Evolutionary conservation across 2,113 vertebrate species (phyloP).

Genomic region (Indicator maculatus): DNA sequence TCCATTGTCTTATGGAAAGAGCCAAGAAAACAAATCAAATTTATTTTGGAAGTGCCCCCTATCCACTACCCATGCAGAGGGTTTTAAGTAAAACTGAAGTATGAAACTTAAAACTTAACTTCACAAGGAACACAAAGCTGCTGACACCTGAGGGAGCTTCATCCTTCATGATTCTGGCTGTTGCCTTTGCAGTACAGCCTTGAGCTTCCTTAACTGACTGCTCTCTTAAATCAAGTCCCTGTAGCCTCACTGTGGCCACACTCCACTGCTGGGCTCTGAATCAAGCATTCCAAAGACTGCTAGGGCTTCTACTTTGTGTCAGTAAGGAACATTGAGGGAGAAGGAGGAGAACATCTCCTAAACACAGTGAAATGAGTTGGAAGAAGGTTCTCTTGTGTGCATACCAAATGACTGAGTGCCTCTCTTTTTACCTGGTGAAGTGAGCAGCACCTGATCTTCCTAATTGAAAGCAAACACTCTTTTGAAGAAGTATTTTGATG

Average conservation of each 20-base stretch:
- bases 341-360: neutral
- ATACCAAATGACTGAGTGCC: neutral
- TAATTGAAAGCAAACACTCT: neutral
- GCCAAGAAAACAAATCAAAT: neutral
- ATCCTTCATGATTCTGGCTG: fast-evolving
- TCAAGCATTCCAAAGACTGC: neutral
- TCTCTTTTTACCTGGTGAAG: neutral
- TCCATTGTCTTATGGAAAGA: neutral
- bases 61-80: no score
- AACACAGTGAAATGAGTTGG: neutral
- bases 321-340: neutral
- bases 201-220: neutral
- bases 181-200: neutral
- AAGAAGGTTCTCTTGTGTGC: neutral
- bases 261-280: neutral
- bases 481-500: neutral
- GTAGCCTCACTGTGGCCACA: neutral
- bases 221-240: neutral
- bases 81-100: neutral
- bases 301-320: neutral
- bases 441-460: neutral
- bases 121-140: neutral
- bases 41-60: neutral
- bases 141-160: neutral
- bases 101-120: no score